Conservation (phyloP, 2,888 invertebrate genomes). For the Acronicta psi region DNA sequence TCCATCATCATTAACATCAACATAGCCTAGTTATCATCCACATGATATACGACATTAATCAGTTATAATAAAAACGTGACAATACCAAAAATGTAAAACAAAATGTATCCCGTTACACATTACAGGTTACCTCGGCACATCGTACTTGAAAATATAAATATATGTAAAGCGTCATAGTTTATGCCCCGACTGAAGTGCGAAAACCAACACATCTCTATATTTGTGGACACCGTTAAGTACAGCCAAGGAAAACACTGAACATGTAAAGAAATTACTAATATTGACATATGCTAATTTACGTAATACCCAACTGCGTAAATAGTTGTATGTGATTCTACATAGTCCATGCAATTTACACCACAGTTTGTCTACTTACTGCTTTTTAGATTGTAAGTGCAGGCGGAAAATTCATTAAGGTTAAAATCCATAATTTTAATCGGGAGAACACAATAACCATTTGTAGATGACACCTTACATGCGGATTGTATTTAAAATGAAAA, state of each 20-base stretch:
- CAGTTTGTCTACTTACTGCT: no score
- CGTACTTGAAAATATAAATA: constrained; percentile 35
- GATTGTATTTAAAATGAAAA: no score
- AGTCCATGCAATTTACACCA: no score
- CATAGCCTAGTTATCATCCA: no score
- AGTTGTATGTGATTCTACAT: not conserved
- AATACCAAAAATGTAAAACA: constrained; percentile 21
- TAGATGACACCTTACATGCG: not conserved
- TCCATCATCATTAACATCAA: no score
- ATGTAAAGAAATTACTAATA: constrained; percentile 35
- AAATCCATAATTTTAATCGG: no score
- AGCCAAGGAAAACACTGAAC: constrained; percentile 16
- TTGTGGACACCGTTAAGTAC: constrained; percentile 27
- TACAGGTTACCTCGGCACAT: constrained; percentile 47
- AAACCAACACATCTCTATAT: constrained; percentile 38
- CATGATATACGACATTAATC: no score
- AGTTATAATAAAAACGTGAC: not conserved
- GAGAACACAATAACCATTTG: not conserved
- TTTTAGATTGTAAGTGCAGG: no score
- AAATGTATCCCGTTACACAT: constrained; percentile 47
- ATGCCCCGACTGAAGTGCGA: constrained; percentile 36
- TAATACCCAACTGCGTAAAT: constrained; percentile 24
- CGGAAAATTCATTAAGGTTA: no score
- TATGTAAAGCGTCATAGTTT: constrained; percentile 16
- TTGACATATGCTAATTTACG: constrained; percentile 44